A percentile compares a stretch with the other conserved stretches of the same genome.
These are phyloP conservation scores for Fulica atra DNA, from an alignment of 2,113 vertebrate genomes.

Conservation along the genomic window DNA sequence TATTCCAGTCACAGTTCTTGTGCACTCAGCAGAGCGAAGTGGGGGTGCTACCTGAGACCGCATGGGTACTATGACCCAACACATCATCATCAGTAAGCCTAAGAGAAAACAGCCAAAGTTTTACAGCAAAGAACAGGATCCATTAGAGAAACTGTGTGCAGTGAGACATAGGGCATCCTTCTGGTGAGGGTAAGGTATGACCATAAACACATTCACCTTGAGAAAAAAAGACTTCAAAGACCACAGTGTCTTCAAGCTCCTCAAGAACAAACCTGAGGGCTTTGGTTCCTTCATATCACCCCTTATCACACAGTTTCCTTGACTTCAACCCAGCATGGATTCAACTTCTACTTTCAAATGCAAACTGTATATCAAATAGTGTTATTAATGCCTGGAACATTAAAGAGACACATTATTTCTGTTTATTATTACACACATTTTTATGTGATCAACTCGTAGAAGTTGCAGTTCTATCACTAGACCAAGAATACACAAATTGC, in stretches of 20 bases:
- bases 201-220: neutral
- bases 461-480: conserved; percentile 5
- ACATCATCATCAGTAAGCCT: fast-evolving
- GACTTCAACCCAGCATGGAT: neutral
- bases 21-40: too few relatives aligned
- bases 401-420: neutral
- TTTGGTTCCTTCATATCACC: neutral
- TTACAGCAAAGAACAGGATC: neutral
- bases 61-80: fast-evolving
- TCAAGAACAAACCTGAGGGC: neutral
- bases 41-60: neutral
- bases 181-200: neutral
- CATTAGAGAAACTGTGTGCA: neutral
- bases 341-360: neutral
- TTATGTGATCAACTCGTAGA: neutral
- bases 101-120: neutral
- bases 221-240: neutral
- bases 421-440: neutral
- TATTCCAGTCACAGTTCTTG: neutral
- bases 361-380: neutral
- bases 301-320: neutral
- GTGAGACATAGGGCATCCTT: neutral
- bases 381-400: neutral
- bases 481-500: neutral
- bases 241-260: neutral